Conservation (phyloP, 2,888 invertebrate genomes). For the Opisthograptis luteolata region DNA sequence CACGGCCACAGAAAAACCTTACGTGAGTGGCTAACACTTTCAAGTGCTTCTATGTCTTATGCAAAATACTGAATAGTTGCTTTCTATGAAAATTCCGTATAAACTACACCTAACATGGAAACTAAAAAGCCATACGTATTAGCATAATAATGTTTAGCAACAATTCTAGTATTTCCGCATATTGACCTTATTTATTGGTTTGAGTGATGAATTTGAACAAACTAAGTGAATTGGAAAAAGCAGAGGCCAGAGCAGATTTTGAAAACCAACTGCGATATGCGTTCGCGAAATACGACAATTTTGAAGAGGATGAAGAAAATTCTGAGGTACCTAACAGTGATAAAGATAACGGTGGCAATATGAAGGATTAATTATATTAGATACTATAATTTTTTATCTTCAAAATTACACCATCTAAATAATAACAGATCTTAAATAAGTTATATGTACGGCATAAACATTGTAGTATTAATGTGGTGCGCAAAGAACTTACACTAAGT, state of each 20-base stretch:
- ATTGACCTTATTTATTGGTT: background rate
- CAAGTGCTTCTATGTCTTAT: background rate
- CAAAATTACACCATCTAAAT: no score
- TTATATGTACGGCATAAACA: no score
- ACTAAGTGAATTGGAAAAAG: conserved; percentile 60
- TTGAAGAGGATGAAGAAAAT: conserved; percentile 70
- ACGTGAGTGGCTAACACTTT: conserved; percentile 12
- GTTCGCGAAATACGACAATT: conserved; percentile 67
- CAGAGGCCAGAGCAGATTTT: conserved; percentile 70
- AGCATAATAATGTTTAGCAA: background rate
- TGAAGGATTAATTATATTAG: no score
- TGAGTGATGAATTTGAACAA: conserved; percentile 38
- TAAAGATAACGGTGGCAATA: no score
- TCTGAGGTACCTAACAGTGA: conserved; percentile 65
- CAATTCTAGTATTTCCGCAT: background rate
- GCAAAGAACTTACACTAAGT: no score
- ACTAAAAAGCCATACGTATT: background rate
- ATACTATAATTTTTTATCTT: no score
- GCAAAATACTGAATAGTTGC: background rate
- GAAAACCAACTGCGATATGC: conserved; percentile 74
- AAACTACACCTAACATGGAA: background rate
- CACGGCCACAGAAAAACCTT: conserved; percentile 34
- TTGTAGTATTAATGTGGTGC: no score
- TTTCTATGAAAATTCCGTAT: background rate
- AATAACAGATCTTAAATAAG: no score